These are phyloP conservation scores for Melierax canorus DNA, from an alignment of 2,113 vertebrate genomes.

Conservation along the genomic window DNA sequence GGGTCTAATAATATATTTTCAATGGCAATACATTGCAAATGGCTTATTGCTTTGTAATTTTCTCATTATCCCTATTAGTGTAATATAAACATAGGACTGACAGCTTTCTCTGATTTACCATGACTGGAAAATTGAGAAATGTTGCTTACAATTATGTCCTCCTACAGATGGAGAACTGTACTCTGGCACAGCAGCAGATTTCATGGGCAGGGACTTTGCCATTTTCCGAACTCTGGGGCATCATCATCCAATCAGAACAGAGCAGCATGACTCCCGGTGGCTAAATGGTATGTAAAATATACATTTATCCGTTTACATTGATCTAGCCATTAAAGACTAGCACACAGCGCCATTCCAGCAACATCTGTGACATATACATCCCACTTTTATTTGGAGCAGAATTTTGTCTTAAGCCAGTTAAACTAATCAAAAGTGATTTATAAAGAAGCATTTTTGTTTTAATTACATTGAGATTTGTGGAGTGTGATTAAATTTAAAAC, in stretches of 20 bases:
- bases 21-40: background rate
- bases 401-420: constrained; percentile 11
- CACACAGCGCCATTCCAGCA: background rate
- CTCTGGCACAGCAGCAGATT: constrained; percentile 95
- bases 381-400: background rate
- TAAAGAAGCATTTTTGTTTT: constrained; percentile 21
- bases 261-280: constrained; percentile 98
- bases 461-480: constrained; percentile 27
- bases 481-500: constrained; percentile 33
- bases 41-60: background rate
- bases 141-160: constrained; percentile 15
- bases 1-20: background rate
- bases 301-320: background rate
- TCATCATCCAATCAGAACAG: constrained; percentile 96
- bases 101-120: constrained; percentile 26
- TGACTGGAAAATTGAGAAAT: constrained; percentile 36
- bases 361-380: background rate
- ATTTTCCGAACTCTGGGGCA: constrained; percentile 95
- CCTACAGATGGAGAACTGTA: constrained; percentile 91
- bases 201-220: constrained; percentile 98
- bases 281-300: constrained; percentile 86
- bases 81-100: background rate
- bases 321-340: background rate
- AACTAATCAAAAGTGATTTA: constrained; percentile 6
- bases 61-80: background rate